A percentile compares a stretch with the other conserved stretches of the same genome.
phyloP scores from a whole-genome alignment of 2,888 invertebrate genomes.

The Lepidochitona cinerea region DNA sequence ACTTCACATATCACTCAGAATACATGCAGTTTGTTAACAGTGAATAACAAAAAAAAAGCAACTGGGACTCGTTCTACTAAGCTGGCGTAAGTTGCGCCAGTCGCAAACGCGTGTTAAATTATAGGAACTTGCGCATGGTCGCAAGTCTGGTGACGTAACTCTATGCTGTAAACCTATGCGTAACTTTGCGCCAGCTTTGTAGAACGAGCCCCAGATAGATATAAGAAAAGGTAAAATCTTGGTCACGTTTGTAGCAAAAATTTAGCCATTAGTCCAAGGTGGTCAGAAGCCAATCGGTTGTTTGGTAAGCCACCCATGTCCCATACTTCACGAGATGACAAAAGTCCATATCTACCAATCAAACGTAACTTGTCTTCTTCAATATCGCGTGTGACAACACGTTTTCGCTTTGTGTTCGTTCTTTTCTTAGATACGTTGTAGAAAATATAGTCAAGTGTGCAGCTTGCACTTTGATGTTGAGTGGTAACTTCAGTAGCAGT shows the following conservation, averaged over 20 bases:
- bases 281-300: conserved; percentile 58
- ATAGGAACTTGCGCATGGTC: too few species aligned
- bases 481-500: conserved; percentile 80
- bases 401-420: conserved; percentile 17
- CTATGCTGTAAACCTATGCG: too few species aligned
- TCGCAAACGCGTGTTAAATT: too few species aligned
- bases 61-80: too few species aligned
- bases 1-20: too few species aligned
- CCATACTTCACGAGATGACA: conserved; percentile 77
- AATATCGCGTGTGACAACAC: conserved; percentile 24
- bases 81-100: too few species aligned
- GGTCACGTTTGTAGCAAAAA: conserved; percentile 42
- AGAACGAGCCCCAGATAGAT: too few species aligned
- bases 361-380: conserved; percentile 75
- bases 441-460: conserved; percentile 90
- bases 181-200: too few species aligned
- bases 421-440: conserved; percentile 71
- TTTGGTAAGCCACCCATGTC: conserved; percentile 81
- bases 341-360: conserved; percentile 78
- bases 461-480: conserved; percentile 81
- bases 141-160: too few species aligned
- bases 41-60: too few species aligned
- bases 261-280: conserved; percentile 59
- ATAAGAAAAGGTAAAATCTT: too few species aligned
- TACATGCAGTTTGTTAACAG: too few species aligned